Evolutionary conservation across 2,888 invertebrate genomes (phyloP).

Genomic region (Alsophila aescularia): DNA sequence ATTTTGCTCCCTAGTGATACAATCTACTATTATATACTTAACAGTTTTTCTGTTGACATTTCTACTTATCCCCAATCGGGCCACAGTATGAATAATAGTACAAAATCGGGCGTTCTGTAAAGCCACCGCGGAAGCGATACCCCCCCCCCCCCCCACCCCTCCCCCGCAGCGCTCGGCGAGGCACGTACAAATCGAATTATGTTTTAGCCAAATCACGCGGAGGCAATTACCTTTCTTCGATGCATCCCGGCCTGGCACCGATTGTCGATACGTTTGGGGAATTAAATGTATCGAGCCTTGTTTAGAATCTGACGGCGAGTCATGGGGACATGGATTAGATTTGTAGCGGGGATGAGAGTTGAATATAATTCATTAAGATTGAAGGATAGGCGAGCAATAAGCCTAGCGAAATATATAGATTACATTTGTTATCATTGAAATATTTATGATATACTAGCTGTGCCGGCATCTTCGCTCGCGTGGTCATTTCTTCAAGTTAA

Average conservation of each 20-base stretch:
- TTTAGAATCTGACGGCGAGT: neutral
- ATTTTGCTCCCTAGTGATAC: too few relatives aligned
- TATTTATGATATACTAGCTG: too few relatives aligned
- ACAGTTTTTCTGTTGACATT: slow-evolving; percentile 14
- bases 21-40: too few relatives aligned
- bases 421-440: too few relatives aligned
- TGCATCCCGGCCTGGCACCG: slow-evolving; percentile 38
- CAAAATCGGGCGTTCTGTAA: too few relatives aligned
- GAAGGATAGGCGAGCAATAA: too few relatives aligned
- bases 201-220: slow-evolving; percentile 56
- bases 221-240: slow-evolving; percentile 46
- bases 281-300: slow-evolving; percentile 9
- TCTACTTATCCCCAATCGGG: neutral
- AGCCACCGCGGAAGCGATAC: slow-evolving; percentile 29
- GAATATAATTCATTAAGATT: neutral
- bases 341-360: neutral
- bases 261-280: slow-evolving; percentile 22
- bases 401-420: too few relatives aligned
- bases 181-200: slow-evolving; percentile 57
- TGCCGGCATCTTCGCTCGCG: too few relatives aligned
- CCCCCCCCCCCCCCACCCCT: too few relatives aligned
- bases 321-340: neutral
- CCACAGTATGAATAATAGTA: too few relatives aligned
- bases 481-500: too few relatives aligned
- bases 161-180: neutral